Base-by-base conservation (phyloP, 2,113 vertebrate genomes). In the Thunnus maccoyii region DNA sequence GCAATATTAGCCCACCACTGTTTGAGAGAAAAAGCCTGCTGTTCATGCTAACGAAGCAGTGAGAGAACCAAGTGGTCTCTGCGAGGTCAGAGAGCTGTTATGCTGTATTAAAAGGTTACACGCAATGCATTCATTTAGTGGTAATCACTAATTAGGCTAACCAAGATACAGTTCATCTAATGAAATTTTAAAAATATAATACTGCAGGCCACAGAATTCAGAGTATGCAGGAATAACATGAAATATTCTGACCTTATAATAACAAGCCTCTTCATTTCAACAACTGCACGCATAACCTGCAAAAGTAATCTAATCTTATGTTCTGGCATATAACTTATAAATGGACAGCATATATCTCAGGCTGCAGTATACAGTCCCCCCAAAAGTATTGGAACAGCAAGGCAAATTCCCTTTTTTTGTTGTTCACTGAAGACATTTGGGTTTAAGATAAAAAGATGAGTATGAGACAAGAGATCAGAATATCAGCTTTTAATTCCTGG, bases 181-280 rank as follows among this genome's bases (percentile, higher is more conserved):
- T 57, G 2, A 71, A 30, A 27, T 80, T 66, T 91, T 84, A 64
- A 57, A 67, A 70, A 74, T 76, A 58, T 82, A 58, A 73, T 74
- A 48, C 20, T 55, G 50, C 18, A 30, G 56, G 70, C 69, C 48
- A 0, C 73, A 51, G 13, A 36, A 36, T 72, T 67, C 30, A 54
- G 36, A 61, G 56, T 55, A 44, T 67, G 25, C 51, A n/a, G 30
- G 44, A 13, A 62, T 58, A 25, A 16, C 10, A 20, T 78, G 14
- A 76, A 78, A 72, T 78, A 82, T 82, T 76, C 20, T 67, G 44
- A 22, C 4, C 2, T 69, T 56, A 48, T 77, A 80, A 82, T 70
- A 61, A 15, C 14, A 72, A 46, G 36, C 20, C 52, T 72, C 36
- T 57, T 78, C 32, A 55, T 36, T 75, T 85, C 27, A 50, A 15